Percentiles rank a stretch among this genome's conserved stretches.
Conservation (phyloP, 1,140 invertebrate genomes). For the Gyrodactylus salaris region DNA sequence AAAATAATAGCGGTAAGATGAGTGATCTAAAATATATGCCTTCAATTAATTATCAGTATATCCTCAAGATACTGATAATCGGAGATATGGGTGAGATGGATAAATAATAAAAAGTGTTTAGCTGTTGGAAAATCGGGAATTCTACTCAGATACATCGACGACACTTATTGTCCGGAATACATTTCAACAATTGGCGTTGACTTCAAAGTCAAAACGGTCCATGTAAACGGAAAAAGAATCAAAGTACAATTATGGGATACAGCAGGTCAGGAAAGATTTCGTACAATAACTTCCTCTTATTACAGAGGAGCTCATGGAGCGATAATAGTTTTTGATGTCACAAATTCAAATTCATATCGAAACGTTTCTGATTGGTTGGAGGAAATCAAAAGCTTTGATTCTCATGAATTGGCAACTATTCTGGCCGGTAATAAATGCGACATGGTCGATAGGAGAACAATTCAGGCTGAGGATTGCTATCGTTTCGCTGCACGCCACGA, state of each 20-base stretch:
- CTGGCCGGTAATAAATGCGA: not conserved
- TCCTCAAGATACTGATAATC: not conserved
- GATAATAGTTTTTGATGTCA: conserved; percentile 6
- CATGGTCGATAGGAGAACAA: not conserved
- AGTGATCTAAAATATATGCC: not conserved
- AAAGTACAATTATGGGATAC: conserved; percentile 81
- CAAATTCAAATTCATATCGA: conserved; percentile 9
- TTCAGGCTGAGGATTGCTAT: not conserved
- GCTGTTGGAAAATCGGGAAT: conserved; percentile 86
- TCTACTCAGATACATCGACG: conserved; percentile 89
- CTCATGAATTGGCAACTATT: not conserved
- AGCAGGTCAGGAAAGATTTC: conserved; percentile 54
- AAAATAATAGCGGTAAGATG: not conserved
- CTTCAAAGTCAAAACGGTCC: conserved; percentile 99
- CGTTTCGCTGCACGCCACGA: not conserved
- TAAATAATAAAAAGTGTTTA: conserved; percentile 7
- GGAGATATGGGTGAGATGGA: conserved; percentile 6
- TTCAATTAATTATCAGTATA: not conserved
- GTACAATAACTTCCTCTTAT: conserved; percentile 32
- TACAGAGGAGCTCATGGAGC: conserved; percentile 35
- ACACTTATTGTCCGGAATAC: conserved; percentile 94
- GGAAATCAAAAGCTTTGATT: conserved; percentile 34
- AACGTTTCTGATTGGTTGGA: conserved; percentile 22
- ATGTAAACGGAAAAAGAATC: conserved; percentile 64
- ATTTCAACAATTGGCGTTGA: conserved; percentile 97